These are phyloP conservation scores for Anthophora plumipes DNA, from an alignment of 2,888 invertebrate species.

Conservation along the genomic window DNA sequence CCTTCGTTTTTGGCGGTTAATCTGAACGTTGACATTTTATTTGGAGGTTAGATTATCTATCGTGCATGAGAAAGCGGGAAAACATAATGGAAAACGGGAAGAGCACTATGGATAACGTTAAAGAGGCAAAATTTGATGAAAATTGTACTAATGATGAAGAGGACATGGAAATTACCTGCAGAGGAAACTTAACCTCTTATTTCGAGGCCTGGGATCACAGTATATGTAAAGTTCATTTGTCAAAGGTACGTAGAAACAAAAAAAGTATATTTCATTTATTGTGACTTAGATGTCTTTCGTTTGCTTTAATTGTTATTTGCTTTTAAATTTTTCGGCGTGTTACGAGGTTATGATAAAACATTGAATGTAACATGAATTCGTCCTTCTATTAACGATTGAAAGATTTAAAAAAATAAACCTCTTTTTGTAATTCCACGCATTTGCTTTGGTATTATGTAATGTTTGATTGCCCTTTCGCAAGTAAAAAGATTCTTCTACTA, in stretches of 20 bases:
- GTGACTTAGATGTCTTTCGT: neutral
- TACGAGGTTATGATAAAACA: conserved; percentile 6
- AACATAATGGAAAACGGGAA: conserved; percentile 13
- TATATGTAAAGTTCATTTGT: conserved; percentile 50
- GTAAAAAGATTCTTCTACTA: neutral
- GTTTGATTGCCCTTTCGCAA: neutral
- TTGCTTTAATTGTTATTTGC: neutral
- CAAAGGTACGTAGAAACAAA: conserved; percentile 42
- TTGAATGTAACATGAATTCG: neutral
- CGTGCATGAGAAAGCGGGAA: neutral
- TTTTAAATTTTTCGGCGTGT: neutral
- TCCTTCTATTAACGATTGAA: neutral
- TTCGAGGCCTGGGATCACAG: conserved; percentile 55
- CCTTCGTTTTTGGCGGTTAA: conserved; percentile 51
- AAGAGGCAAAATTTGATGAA: neutral
- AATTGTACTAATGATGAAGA: neutral
- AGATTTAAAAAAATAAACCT: neutral
- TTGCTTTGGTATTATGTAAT: neutral
- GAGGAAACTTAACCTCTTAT: conserved; percentile 38
- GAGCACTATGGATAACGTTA: neutral
- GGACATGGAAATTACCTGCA: conserved; percentile 17
- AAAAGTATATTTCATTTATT: neutral
- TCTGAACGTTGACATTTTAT: conserved; percentile 26
- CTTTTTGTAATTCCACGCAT: neutral
- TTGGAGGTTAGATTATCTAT: conserved; percentile 35